Conservation (phyloP, 2,113 vertebrate genomes). For the Lucifuga dentata region DNA sequence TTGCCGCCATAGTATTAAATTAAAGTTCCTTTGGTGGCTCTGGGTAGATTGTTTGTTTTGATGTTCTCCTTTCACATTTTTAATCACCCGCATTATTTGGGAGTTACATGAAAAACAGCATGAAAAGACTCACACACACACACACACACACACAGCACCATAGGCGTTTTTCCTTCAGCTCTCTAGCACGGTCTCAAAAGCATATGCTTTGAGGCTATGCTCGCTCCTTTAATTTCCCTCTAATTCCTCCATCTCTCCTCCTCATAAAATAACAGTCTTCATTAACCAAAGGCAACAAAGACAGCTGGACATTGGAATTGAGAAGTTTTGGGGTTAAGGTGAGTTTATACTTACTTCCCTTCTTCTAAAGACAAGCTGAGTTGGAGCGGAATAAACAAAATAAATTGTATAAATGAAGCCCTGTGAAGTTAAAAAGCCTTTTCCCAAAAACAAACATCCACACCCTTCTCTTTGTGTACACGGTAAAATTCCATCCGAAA, state of each 20-base stretch:
- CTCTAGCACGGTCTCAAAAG: conserved; percentile 20
- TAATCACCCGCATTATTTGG: conserved; percentile 41
- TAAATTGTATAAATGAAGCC: no score
- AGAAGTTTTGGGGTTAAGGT: not conserved
- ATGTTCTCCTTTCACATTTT: conserved; percentile 50
- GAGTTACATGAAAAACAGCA: conserved; percentile 12
- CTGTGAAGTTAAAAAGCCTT: no score
- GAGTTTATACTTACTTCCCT: no score
- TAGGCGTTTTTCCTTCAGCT: conserved; percentile 20
- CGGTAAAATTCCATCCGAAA: no score
- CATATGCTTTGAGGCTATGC: conserved; percentile 23
- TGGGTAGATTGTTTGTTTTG: conserved; percentile 44
- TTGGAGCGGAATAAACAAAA: no score
- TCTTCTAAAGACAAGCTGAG: no score
- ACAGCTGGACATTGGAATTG: not conserved
- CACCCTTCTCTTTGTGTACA: no score
- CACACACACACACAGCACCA: not conserved
- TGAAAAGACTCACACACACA: not conserved
- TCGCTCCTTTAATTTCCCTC: conserved; percentile 33
- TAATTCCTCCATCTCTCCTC: conserved; percentile 17
- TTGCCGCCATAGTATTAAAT: conserved; percentile 35
- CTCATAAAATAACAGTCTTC: not conserved
- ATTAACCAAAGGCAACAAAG: not conserved
- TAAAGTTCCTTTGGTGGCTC: conserved; percentile 36
- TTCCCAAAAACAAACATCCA: no score